A percentile compares a stretch with the other conserved stretches of the same genome.
Conservation (phyloP, 2,888 invertebrate genomes). For the Lasius platythorax region DNA sequence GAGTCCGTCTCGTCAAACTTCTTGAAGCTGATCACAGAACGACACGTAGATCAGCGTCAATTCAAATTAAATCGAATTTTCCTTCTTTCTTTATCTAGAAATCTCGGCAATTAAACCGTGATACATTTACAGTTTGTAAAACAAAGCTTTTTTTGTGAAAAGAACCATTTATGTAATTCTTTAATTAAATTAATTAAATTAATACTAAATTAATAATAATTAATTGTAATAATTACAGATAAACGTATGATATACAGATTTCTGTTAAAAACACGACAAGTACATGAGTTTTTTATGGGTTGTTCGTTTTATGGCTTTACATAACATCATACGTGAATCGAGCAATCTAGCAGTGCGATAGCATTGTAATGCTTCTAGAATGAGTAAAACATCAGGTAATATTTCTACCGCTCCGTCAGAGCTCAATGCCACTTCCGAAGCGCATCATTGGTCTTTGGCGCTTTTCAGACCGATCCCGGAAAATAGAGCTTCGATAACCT, state of each 20-base stretch:
- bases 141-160: too few relatives aligned
- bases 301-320: background rate
- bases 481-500: conserved; percentile 46
- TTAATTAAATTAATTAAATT: too few relatives aligned
- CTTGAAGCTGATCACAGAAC: background rate
- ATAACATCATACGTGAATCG: background rate
- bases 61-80: background rate
- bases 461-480: conserved; percentile 44
- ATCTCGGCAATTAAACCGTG: background rate
- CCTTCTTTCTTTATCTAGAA: background rate
- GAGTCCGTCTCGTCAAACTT: conserved; percentile 2
- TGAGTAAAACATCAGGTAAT: conserved; percentile 47
- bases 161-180: too few relatives aligned
- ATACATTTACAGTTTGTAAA: background rate
- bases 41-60: background rate
- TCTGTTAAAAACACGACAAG: background rate
- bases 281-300: background rate
- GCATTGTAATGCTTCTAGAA: background rate
- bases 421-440: conserved; percentile 24
- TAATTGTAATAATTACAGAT: too few relatives aligned
- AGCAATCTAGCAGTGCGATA: background rate
- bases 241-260: background rate
- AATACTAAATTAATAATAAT: too few relatives aligned
- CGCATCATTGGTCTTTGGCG: conserved; percentile 35
- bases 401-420: conserved; percentile 37